Percentiles rank a stretch among this genome's conserved stretches.
Evolutionary conservation across 2,797 vertebrate genomes (phyloP).

Genomic region (Eptatretus atami): DNA sequence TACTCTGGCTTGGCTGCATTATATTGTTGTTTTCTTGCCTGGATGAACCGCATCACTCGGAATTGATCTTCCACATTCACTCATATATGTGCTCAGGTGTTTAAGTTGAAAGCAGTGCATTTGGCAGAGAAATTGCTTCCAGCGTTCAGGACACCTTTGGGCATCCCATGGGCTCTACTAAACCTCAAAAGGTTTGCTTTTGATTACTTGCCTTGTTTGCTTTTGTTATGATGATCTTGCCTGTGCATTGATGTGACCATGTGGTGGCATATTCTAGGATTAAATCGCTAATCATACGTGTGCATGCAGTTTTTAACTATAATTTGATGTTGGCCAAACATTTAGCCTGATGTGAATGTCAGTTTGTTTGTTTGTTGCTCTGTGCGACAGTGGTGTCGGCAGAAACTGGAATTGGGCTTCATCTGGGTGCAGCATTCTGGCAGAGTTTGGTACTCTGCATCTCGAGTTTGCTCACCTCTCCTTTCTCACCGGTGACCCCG

Average conservation of each 20-base stretch:
- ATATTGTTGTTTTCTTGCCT: no score
- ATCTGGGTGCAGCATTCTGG: constrained; percentile 81
- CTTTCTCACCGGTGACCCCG: constrained; percentile 67
- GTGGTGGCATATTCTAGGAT: constrained; percentile 9
- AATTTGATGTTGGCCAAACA: constrained; percentile 12
- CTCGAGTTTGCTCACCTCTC: constrained; percentile 97
- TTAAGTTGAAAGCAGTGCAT: constrained; percentile 79
- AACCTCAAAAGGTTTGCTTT: constrained; percentile 64
- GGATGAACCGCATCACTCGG: no score
- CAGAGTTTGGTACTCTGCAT: constrained; percentile 84
- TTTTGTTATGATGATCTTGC: background rate
- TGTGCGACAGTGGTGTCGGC: constrained; percentile 39
- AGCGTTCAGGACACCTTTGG: constrained; percentile 86
- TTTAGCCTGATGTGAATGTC: no score
- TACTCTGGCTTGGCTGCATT: no score
- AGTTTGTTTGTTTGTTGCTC: background rate
- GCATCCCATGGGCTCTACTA: constrained; percentile 98
- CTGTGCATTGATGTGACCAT: background rate
- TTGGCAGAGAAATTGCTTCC: constrained; percentile 83
- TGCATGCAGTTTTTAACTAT: constrained; percentile 7
- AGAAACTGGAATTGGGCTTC: constrained; percentile 98
- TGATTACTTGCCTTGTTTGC: background rate
- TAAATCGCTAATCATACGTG: constrained; percentile 15
- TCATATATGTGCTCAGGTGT: constrained; percentile 25
- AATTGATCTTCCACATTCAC: constrained; percentile 7